Base-by-base conservation (phyloP, 2,888 invertebrate species). In the Ophion obscuratus region DNA sequence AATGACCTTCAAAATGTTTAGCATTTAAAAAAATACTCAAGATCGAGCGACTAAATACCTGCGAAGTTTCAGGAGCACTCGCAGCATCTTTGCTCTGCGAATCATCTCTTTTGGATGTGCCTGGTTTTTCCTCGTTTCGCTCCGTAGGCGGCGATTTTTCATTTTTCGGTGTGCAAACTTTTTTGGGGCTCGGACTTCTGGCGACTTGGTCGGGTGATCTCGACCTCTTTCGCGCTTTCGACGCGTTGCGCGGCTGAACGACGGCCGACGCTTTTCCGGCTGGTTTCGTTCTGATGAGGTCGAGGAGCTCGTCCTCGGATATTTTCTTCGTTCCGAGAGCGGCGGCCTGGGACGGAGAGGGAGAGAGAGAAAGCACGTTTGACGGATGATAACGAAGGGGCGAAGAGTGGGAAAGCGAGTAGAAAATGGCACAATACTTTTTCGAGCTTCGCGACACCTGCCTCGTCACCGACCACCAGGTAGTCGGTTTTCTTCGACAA, bases 401-500 rank as follows among this genome's bases (percentile, higher is more conserved):
- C 17, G 44, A 61, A 1, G 9, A 57, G 11, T 70, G 31, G 9
- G 1, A 2, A n/a, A 10, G 66, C 17, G 53, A 79, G 6, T 4
- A 53, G 17, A 53, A 53, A 14, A 77, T 47, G 57, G 81, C 61
- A 59, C 40, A 17, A 31, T 84, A 92, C 93, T 85, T 98, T 98
- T 0, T 96, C 95, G 66, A 98, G 92, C 95, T 99, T 99, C 5
- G 97, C 95, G 9, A 97, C 97, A 0, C 99, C 99, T 1, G 98
- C 95, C 76, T 98, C 97, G 75, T 98, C 97, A 0, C 99, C 99
- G 2, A 97, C 96, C 31, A 99, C 95, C 2, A 99, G 93, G 93
- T 98, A 98, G 89, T 96, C 96, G 9, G 97, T 97, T 95, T 97
- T 97, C 91, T 96, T 96, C 84, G 98, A 97, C 27, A 99, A 95